These are phyloP conservation scores for Drosophila repletoides DNA, from an alignment of 1,140 invertebrate genomes.

Conservation along the genomic window DNA sequence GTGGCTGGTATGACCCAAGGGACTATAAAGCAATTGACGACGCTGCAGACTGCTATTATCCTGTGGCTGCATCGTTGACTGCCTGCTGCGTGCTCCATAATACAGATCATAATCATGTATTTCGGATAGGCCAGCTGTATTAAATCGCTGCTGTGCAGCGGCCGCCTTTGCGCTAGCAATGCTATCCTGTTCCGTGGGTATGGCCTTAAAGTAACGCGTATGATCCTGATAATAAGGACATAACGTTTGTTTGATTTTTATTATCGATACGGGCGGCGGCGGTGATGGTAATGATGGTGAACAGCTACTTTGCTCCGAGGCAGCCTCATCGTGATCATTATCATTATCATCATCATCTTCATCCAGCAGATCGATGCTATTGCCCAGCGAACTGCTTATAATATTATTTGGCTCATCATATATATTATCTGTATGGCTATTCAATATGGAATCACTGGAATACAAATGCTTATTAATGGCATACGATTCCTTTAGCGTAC, in stretches of 20 bases:
- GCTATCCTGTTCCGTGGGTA: constrained; percentile 78
- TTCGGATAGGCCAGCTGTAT: constrained; percentile 69
- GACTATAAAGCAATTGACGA: constrained; percentile 60
- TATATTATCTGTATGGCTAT: constrained; percentile 78
- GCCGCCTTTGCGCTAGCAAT: constrained; percentile 70
- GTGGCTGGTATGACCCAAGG: constrained; percentile 57
- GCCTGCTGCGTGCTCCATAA: constrained; percentile 62
- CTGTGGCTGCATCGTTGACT: constrained; percentile 19
- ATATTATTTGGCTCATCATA: constrained; percentile 81
- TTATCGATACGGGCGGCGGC: constrained; percentile 65
- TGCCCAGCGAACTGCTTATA: constrained; percentile 71
- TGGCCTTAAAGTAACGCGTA: constrained; percentile 79
- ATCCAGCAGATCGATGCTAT: constrained; percentile 69
- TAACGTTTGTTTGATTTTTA: constrained; percentile 69
- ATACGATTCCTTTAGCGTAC: constrained; percentile 69
- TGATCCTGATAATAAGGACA: constrained; percentile 79
- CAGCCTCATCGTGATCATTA: constrained; percentile 53
- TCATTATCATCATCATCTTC: constrained; percentile 55
- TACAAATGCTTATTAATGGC: constrained; percentile 78
- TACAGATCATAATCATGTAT: constrained; percentile 81
- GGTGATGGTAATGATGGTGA: constrained; percentile 63
- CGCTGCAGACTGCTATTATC: constrained; percentile 55
- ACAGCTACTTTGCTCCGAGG: constrained; percentile 63
- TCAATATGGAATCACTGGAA: constrained; percentile 78
- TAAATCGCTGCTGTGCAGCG: constrained; percentile 69